Percentiles rank a stretch among this genome's conserved stretches.
phyloP scores from a whole-genome alignment of 92 coral and sea anemone species.

The Micromussa lordhowensis region DNA sequence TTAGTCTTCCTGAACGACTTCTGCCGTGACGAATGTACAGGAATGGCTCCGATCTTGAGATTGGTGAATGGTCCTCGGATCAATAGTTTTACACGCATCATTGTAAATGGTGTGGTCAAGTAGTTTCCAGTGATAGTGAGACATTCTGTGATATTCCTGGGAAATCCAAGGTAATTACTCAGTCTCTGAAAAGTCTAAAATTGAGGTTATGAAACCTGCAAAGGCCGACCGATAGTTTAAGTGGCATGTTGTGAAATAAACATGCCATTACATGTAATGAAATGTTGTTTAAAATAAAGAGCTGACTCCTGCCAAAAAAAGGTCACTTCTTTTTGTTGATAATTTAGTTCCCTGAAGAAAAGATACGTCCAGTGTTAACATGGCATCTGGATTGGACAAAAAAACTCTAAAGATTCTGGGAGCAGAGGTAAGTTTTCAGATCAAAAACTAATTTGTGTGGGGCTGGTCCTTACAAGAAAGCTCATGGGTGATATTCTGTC shows the following conservation, averaged over 20 bases:
- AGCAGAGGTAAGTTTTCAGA: slow-evolving; percentile 10
- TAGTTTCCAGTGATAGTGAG: neutral
- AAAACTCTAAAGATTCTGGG: slow-evolving; percentile 15
- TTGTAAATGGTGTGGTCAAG: slow-evolving; percentile 31
- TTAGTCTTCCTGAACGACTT: too few species aligned
- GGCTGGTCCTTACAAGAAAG: too few species aligned
- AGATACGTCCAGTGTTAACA: slow-evolving; percentile 15
- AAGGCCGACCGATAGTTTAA: neutral
- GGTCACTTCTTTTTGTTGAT: neutral
- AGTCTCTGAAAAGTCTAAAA: neutral
- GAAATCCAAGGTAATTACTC: neutral
- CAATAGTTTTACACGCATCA: neutral
- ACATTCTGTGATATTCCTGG: neutral
- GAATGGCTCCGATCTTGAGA: too few species aligned
- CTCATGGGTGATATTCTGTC: too few species aligned
- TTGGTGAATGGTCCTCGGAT: too few species aligned
- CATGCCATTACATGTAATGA: too few species aligned
- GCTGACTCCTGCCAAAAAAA: neutral
- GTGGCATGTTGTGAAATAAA: too few species aligned
- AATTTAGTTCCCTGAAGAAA: neutral
- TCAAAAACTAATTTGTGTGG: too few species aligned
- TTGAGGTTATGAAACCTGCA: neutral
- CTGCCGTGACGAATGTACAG: too few species aligned
- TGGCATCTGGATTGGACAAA: slow-evolving; percentile 46
- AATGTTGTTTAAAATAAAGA: too few species aligned